A percentile compares a stretch with the other conserved stretches of the same genome.
These are phyloP conservation scores for Axis porcinus DNA, from an alignment of 2,113 vertebrate genomes.

Conservation along the genomic window DNA sequence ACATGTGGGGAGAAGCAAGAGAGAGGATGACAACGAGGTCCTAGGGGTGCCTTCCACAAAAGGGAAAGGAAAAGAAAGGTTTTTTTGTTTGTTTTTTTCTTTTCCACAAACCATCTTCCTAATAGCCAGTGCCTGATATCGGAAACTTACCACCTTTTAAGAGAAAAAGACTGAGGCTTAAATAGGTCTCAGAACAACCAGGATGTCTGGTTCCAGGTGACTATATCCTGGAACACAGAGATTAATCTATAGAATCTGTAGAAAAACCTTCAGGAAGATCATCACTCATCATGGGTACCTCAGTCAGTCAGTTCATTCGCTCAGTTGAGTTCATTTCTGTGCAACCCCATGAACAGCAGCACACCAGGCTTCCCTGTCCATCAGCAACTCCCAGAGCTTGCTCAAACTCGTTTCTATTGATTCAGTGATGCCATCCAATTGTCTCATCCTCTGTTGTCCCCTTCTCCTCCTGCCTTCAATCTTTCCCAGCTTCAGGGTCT, in stretches of 20 bases:
- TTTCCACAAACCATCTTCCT: neutral
- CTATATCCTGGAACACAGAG: neutral
- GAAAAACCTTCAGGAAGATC: neutral
- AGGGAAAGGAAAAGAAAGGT: neutral
- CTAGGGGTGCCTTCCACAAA: neutral
- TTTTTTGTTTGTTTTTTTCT: no score
- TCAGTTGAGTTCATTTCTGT: neutral
- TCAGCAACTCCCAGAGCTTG: neutral
- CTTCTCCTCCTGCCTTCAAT: neutral
- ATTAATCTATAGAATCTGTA: neutral
- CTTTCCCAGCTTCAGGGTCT: neutral
- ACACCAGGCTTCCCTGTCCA: neutral
- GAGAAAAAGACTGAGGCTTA: neutral
- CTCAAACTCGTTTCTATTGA: neutral
- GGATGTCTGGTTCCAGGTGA: neutral
- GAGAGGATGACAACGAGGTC: neutral
- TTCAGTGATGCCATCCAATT: neutral
- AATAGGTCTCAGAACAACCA: neutral
- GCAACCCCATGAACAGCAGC: neutral
- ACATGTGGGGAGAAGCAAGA: neutral
- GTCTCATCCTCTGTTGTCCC: neutral
- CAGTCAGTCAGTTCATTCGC: neutral
- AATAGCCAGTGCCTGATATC: neutral
- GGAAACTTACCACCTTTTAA: neutral
- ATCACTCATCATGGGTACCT: neutral